Conservation (phyloP, 2,113 vertebrate genomes). For the Saimiri boliviensis region DNA sequence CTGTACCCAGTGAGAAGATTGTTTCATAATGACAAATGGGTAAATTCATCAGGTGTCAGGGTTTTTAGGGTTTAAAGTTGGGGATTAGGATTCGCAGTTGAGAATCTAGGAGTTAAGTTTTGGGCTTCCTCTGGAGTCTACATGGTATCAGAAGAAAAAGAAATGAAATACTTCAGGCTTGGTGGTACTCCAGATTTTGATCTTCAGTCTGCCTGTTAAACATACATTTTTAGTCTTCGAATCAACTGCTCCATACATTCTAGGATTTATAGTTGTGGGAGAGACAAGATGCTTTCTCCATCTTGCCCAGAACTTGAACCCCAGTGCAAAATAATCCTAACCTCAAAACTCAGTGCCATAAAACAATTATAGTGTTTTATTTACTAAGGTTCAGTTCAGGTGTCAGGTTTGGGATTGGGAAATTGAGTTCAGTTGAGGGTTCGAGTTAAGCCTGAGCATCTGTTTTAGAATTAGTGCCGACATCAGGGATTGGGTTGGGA, state of each 20-base stretch:
- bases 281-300: too few species aligned
- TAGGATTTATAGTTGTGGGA: too few species aligned
- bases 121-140: not conserved
- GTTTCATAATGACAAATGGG: not conserved
- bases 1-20: not conserved
- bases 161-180: not conserved
- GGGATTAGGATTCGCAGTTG: not conserved
- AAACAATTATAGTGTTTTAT: not conserved
- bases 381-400: not conserved
- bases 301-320: not conserved
- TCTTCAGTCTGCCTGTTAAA: not conserved
- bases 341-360: not conserved
- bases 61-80: not conserved
- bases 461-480: not conserved
- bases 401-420: not conserved
- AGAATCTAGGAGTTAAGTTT: not conserved
- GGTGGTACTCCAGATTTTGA: not conserved
- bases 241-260: not conserved
- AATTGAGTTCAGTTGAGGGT: not conserved
- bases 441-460: not conserved
- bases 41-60: too few species aligned
- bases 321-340: not conserved
- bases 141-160: not conserved
- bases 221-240: not conserved
- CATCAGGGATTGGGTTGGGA: not conserved